phyloP scores from a whole-genome alignment of 2,113 vertebrate species.

The Bagarius yarrelli region DNA sequence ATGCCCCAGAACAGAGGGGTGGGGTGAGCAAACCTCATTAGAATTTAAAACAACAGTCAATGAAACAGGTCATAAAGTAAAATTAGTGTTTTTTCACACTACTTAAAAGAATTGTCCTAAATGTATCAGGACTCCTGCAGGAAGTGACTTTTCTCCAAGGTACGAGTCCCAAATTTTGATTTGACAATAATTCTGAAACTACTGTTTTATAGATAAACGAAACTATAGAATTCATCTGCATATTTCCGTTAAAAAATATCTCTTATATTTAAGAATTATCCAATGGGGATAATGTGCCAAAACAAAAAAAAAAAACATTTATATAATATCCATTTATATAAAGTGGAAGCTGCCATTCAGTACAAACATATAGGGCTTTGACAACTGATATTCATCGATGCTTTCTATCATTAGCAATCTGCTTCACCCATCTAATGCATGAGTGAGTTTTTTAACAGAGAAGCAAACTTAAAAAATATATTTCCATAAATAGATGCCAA shows the following conservation, averaged over 20 bases:
- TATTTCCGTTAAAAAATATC: neutral
- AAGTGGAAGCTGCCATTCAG: neutral
- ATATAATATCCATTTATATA: too few species aligned
- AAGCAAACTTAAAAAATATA: neutral
- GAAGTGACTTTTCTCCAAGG: slow-evolving; percentile 7
- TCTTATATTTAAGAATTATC: neutral
- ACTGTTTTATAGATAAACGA: neutral
- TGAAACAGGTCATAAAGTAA: too few species aligned
- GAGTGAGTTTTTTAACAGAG: slow-evolving; percentile 18
- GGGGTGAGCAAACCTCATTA: too few species aligned
- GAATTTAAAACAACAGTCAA: too few species aligned
- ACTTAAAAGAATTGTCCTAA: too few species aligned
- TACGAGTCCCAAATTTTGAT: neutral
- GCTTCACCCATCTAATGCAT: slow-evolving; percentile 22
- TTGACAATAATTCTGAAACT: neutral
- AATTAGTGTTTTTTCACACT: too few species aligned
- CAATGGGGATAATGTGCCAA: slow-evolving; percentile 4
- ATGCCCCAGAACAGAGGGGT: too few species aligned
- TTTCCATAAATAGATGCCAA: slow-evolving; percentile 22
- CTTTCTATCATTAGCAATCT: slow-evolving; percentile 1
- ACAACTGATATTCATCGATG: neutral
- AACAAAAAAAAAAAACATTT: too few species aligned
- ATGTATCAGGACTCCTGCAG: neutral
- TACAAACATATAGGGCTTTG: neutral
- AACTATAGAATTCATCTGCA: neutral